Base-by-base conservation (phyloP, 2,797 vertebrate genomes). In the Coracias cyanogaster region DNA sequence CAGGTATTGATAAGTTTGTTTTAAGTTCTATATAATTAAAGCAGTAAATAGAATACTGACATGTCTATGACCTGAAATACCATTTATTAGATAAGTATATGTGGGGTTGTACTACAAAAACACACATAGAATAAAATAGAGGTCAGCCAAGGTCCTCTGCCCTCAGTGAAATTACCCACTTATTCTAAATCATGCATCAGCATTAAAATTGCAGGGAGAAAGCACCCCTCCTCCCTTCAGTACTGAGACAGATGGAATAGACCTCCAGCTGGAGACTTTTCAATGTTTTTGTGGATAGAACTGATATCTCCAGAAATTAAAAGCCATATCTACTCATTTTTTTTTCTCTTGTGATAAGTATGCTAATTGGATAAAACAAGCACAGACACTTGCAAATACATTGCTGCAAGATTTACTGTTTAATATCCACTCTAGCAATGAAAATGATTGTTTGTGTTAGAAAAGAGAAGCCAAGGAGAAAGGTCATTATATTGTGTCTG, bases 361-460 rank as follows among this genome's bases (percentile, higher is more conserved):
- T 94, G 91, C 21, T 92, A 95, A 96, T 90, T 84, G 67, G 77
- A 89, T 94, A 92, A 96, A 95, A 91, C 86, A 92, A 94, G 86
- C 82, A 65, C 66, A 94, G 84, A 60, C 82, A 87, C 73, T 89
- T 86, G 80, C 89, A 97, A 85, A 93, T 73, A 84, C 66, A 91
- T 48, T 84, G 66, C 65, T 93, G 94, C 70, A 95, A 97, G 91
- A 97, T 93, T 94, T 94, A 96, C 86, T 96, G 84, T 89, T 97
- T 98, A 96, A 97, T 97, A 96, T 90, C 67, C 62, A 94, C 82
- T 95, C 92, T 69, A 96, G 96, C 93, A 97, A 86, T 76, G 87
- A 95, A 97, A 97, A 96, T 77, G 21, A 89, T 95, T 97, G 96
- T 97, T 98, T 98, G 92, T 96, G 81, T 89, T 97, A 88, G 92